A percentile compares a stretch with the other conserved stretches of the same genome.
Evolutionary conservation across 2,797 vertebrate genomes (phyloP).

Genomic region (Poecilia picta): DNA sequence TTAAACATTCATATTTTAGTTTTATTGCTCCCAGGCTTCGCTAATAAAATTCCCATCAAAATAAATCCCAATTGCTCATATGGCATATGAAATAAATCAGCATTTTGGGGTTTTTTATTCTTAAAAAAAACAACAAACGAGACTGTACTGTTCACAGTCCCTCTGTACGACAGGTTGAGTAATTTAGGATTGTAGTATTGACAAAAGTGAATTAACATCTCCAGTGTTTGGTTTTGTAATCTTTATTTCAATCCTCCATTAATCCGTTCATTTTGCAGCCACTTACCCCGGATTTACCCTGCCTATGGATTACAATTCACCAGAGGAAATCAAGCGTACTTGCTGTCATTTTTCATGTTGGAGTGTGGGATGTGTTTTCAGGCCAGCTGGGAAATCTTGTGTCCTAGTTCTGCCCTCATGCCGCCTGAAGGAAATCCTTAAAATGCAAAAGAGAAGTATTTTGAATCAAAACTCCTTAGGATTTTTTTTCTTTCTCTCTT

Average conservation of each 20-base stretch:
- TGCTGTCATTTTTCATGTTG: constrained; percentile 11
- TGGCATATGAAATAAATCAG: not conserved
- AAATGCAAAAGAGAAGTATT: constrained; percentile 21
- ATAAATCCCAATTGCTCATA: not conserved
- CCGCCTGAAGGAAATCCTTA: constrained; percentile 35
- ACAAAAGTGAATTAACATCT: constrained; percentile 44
- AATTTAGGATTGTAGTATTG: constrained; percentile 37
- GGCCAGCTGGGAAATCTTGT: constrained; percentile 22
- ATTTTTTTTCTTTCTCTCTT: not conserved
- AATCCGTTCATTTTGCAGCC: constrained; percentile 20
- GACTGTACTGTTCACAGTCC: constrained; percentile 21
- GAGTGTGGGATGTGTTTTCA: constrained; percentile 22
- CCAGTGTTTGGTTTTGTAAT: constrained; percentile 32
- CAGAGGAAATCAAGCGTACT: not conserved
- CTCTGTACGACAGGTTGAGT: constrained; percentile 26
- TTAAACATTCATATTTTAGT: not conserved
- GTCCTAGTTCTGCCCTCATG: constrained; percentile 19
- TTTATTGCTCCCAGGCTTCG: not conserved
- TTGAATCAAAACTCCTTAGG: constrained; percentile 19
- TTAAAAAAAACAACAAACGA: constrained; percentile 20
- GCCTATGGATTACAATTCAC: not conserved
- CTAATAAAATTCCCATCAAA: not conserved
- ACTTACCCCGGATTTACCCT: constrained; percentile 4
- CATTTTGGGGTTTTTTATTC: not conserved
- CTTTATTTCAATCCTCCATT: constrained; percentile 18